These are phyloP conservation scores for Bostrychus sinensis DNA, from an alignment of 2,113 vertebrate species.

Conservation along the genomic window DNA sequence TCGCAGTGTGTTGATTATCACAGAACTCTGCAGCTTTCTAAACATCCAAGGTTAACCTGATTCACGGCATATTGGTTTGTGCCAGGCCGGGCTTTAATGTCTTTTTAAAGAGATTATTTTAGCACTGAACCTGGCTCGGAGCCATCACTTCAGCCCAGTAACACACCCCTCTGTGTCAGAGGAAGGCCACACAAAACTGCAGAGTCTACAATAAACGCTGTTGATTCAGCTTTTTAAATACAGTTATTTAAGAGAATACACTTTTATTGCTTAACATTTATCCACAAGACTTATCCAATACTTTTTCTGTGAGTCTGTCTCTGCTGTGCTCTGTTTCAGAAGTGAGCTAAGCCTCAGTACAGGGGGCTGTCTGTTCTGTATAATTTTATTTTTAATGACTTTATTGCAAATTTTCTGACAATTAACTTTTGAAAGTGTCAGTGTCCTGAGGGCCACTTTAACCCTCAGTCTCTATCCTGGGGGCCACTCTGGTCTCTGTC, in stretches of 20 bases:
- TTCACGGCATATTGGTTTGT: not conserved
- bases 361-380: no score
- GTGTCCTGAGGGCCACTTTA: no score
- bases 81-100: not conserved
- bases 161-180: not conserved
- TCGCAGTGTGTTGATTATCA: not conserved
- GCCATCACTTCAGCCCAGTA: not conserved
- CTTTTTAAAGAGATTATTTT: conserved; percentile 10
- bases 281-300: not conserved
- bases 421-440: no score
- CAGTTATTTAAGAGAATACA: not conserved
- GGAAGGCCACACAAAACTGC: not conserved
- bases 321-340: not conserved
- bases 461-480: no score
- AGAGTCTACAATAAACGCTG: not conserved
- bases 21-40: not conserved
- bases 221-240: conserved; percentile 3
- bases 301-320: not conserved
- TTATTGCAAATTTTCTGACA: no score
- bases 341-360: not conserved
- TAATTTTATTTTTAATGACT: no score
- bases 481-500: no score
- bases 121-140: not conserved
- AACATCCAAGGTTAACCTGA: conserved; percentile 6
- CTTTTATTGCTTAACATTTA: not conserved